Base-by-base conservation (phyloP, 2,888 invertebrate species). In the Rhagonycha fulva region DNA sequence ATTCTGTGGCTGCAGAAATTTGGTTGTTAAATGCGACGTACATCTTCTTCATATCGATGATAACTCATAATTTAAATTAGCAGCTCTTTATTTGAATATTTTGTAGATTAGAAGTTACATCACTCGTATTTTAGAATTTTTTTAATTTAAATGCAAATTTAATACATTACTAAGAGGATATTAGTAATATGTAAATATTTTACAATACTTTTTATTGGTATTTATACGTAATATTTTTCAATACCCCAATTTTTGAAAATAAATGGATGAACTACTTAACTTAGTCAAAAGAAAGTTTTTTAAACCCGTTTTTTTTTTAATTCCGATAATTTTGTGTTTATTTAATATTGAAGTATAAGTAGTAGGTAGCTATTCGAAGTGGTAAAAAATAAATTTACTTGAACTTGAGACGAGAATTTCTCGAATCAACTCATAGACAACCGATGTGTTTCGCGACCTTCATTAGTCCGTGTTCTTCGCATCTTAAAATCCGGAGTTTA, bases 331-430 rank as follows among this genome's bases (percentile, higher is more conserved):
- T 12, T 47, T 12, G 12, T 32, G 12, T n/a, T 12, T 47, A 47
- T 47, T 47, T 47, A 47, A 47, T 7, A n/a, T n/a, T 47, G n/a
- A 19, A 19, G 19, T 19, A n/a, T n/a, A 19, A 19, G 19, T 3
- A 47, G n/a, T 47, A n/a, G 47, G 12, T 7, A n/a, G 26, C 26
- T 26, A 47, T n/a, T 47, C 7, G n/a, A 47, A 47, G n/a, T n/a
- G n/a, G n/a, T 47, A 47, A 47, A 47, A 47, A n/a, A 7, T 32
- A n/a, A 47, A 47, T 66, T 26, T 66, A 24, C 63, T 66, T 66
- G 63, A 66, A 66, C 63, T 66, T 66, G 63, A 66, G 26, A 66
- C 63, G 26, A 66, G 63, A 66, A 24, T 66, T 66, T 66, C 63
- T 66, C 63, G 26, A 66, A 26, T 4, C 62, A 12, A 26, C 63